These are phyloP conservation scores for Calyptommatus sinebrachiatus DNA, from an alignment of 2,113 vertebrate genomes.

Conservation along the genomic window DNA sequence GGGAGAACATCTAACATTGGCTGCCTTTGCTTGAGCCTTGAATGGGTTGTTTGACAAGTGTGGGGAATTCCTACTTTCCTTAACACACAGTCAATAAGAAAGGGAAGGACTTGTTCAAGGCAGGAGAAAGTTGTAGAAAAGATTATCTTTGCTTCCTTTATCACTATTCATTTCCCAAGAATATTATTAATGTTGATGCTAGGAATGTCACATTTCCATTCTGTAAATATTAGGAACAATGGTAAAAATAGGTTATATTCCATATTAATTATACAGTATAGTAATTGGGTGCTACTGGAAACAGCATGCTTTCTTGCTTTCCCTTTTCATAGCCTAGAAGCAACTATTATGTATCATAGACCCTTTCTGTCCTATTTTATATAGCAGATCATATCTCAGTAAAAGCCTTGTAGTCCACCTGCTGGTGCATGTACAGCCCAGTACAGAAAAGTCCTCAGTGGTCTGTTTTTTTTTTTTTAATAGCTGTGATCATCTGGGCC, in stretches of 20 bases:
- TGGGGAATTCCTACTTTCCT: conserved; percentile 51
- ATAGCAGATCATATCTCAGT: too few species aligned
- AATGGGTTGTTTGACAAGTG: conserved; percentile 46
- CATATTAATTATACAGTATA: neutral
- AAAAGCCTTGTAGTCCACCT: too few species aligned
- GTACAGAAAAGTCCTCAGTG: too few species aligned
- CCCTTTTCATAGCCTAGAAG: conserved; percentile 18
- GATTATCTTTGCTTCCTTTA: conserved; percentile 16
- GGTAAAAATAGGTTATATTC: conserved; percentile 1
- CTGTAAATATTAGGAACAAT: conserved; percentile 17
- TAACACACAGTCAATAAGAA: conserved; percentile 10
- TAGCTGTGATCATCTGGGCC: too few species aligned
- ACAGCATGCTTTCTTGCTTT: neutral
- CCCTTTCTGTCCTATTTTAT: too few species aligned
- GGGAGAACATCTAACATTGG: conserved; percentile 25
- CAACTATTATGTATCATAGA: too few species aligned
- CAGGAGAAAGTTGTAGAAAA: conserved; percentile 21
- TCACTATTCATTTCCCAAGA: neutral
- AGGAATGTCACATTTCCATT: neutral
- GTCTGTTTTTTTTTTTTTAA: too few species aligned
- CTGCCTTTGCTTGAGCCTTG: conserved; percentile 44
- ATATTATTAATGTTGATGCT: neutral
- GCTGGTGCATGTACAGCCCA: too few species aligned
- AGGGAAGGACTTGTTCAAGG: conserved; percentile 21
- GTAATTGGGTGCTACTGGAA: neutral